Base-by-base conservation (phyloP, 2,113 vertebrate species). In the Leucoraja erinaceus region DNA sequence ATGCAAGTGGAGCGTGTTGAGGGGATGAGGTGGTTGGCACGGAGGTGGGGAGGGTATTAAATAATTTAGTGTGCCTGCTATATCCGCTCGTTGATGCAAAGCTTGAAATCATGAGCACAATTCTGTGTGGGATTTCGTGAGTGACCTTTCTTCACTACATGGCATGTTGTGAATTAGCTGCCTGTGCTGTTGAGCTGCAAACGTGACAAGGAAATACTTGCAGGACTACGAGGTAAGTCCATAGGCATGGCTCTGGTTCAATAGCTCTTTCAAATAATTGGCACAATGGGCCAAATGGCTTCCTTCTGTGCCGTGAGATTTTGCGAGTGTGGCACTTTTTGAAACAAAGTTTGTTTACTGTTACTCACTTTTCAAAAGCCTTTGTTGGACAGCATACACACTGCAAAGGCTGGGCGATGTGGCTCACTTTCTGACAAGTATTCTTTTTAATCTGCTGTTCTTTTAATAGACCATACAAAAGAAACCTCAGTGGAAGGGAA, bases 371-470 rank as follows among this genome's bases (percentile, higher is more conserved):
- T 54, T 54, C 20, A 56, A 54, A 25, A 16, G 18, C 11, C 22
- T 11, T 14, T 12, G 81, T 61, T n/a, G 28, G 59, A 56, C 56
- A 61, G 81, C 9, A 9, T n/a, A 9, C n/a, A 77, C 5, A 14
- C 10, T 31, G 75, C 54, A 84, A 59, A 12, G 81, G 54, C 81
- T 61, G 81, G 54, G 81, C 25, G 22, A 84, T n/a, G 81, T 56
- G n/a, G 22, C 81, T 84, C 47, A 84, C 54, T 84, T 84, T 59
- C 81, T 28, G 81, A 84, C 22, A 54, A 84, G 54, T 59, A 81
- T 54, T 56, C 20, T 54, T 75, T 81, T 47, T 9, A 54, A 81
- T 18, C n/a, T 77, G 75, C 25, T 56, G 38, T 25, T 81, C 78
- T 81, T 56, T 81, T 22, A 54, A 81, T 33, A 77, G 5, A 33